phyloP scores from a whole-genome alignment of 2,113 vertebrate species.

The Tetrao urogallus region DNA sequence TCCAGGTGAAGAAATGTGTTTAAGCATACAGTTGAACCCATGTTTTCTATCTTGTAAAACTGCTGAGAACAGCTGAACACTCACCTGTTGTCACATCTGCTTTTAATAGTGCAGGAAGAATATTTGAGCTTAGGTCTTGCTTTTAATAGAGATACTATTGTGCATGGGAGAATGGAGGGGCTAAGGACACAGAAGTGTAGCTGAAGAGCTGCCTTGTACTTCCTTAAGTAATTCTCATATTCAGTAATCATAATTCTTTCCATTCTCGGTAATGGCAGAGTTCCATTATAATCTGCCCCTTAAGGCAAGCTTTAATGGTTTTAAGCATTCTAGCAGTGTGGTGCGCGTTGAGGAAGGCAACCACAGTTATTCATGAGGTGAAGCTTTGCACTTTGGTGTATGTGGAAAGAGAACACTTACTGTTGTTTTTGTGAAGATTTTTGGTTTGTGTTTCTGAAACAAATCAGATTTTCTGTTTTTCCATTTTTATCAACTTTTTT shows the following conservation, averaged over 20 bases:
- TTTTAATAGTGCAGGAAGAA: not conserved
- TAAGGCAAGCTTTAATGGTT: not conserved
- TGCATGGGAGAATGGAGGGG: not conserved
- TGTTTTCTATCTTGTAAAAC: not conserved
- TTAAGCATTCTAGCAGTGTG: accelerated
- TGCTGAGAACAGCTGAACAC: not conserved
- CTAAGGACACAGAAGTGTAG: not conserved
- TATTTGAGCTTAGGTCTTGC: not conserved
- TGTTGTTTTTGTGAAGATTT: not conserved
- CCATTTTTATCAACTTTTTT: not conserved
- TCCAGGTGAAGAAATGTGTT: not conserved
- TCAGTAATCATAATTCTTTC: not conserved
- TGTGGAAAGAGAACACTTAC: not conserved
- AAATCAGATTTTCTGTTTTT: not conserved
- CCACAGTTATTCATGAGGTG: not conserved
- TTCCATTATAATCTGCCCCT: not conserved
- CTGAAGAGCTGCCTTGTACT: not conserved
- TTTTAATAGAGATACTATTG: not conserved
- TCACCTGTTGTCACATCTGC: not conserved
- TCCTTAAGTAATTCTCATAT: not conserved
- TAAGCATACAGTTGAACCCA: not conserved
- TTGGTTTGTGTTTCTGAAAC: not conserved
- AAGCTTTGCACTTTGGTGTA: not conserved
- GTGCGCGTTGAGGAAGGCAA: not conserved
- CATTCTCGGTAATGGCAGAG: not conserved